A percentile compares a stretch with the other conserved stretches of the same genome.
These are phyloP conservation scores for Troides aeacus DNA, from an alignment of 2,888 invertebrate genomes.

Conservation along the genomic window DNA sequence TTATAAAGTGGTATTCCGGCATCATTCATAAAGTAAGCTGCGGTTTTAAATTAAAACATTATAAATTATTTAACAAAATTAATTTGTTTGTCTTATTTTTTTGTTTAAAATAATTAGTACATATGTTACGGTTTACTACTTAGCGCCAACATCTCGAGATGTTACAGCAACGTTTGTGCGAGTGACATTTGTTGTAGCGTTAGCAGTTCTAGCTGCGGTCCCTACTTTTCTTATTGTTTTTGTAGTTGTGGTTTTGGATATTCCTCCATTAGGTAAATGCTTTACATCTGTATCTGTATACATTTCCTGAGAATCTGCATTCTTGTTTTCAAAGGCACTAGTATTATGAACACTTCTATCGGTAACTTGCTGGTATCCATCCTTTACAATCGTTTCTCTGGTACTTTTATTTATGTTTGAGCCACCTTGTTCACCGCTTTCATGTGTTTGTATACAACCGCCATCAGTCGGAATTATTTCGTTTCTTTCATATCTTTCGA, in stretches of 20 bases:
- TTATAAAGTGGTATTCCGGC: not conserved
- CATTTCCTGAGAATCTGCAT: slow-evolving; percentile 61
- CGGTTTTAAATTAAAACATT: not conserved
- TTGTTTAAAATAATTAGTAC: not conserved
- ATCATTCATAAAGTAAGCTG: not conserved
- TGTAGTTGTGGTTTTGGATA: slow-evolving; percentile 66
- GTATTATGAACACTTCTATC: slow-evolving; percentile 57
- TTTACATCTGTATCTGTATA: slow-evolving; percentile 64
- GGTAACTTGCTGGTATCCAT: slow-evolving; percentile 62
- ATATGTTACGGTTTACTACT: slow-evolving; percentile 42
- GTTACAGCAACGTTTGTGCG: slow-evolving; percentile 65
- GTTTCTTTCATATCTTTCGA: slow-evolving; percentile 59
- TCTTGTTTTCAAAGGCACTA: slow-evolving; percentile 59
- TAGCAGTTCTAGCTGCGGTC: slow-evolving; percentile 63
- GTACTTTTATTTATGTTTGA: slow-evolving; percentile 51
- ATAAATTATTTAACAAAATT: not conserved
- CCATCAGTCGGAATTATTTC: slow-evolving; percentile 66
- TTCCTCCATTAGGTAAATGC: slow-evolving; percentile 65
- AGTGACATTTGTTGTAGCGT: slow-evolving; percentile 56
- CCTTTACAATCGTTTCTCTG: slow-evolving; percentile 52
- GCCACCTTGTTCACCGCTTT: slow-evolving; percentile 58
- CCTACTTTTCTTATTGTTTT: slow-evolving; percentile 67
- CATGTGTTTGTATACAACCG: slow-evolving; percentile 54
- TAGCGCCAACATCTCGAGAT: slow-evolving; percentile 68
- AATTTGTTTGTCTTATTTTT: not conserved